Evolutionary conservation across 2,888 invertebrate genomes (phyloP).

Genomic region (Eueremaeus valkanovi): DNA sequence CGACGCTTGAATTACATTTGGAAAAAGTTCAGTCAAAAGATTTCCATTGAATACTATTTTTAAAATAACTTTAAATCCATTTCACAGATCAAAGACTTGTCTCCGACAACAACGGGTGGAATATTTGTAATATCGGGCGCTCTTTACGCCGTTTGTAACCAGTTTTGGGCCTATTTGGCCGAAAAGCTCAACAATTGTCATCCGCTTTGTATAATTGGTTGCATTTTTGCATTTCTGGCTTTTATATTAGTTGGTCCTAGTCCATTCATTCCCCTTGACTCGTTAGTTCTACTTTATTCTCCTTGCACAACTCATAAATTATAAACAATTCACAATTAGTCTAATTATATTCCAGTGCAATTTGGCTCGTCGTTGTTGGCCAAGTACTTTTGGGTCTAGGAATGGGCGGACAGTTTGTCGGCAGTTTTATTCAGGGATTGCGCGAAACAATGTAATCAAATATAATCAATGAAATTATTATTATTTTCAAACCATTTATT

Average conservation of each 20-base stretch:
- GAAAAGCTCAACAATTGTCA: constrained; percentile 1
- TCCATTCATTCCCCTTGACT: constrained; percentile 7
- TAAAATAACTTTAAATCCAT: background rate
- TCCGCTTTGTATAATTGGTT: background rate
- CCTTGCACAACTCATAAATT: no score
- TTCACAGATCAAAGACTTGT: background rate
- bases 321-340: no score
- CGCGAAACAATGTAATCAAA: background rate
- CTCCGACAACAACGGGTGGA: background rate
- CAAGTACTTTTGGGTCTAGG: background rate
- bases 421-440: constrained; percentile 16
- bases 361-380: background rate
- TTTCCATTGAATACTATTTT: background rate
- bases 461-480: background rate
- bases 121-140: constrained; percentile 15
- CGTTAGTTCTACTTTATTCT: background rate
- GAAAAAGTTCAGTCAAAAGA: background rate
- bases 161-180: background rate
- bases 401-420: constrained; percentile 15
- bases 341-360: background rate
- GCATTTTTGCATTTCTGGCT: background rate
- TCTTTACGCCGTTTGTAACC: constrained; percentile 1
- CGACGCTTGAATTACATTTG: constrained; percentile 30
- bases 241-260: background rate
- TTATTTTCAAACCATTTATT: background rate